Conservation (phyloP, 2,797 vertebrate genomes). For the Steatocranus sp. region DNA sequence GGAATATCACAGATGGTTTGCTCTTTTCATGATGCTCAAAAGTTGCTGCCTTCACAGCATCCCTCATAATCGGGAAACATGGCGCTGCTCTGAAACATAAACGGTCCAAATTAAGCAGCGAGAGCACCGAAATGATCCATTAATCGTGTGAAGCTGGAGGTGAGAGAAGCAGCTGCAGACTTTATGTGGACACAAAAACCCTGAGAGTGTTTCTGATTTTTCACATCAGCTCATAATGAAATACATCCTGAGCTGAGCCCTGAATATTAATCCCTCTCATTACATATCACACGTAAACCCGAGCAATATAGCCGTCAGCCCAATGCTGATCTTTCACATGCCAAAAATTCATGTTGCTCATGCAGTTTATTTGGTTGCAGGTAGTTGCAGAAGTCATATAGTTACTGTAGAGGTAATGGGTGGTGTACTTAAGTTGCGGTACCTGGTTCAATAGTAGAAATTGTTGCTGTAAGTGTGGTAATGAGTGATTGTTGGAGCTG, state of each 20-base stretch:
- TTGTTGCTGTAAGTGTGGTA: background rate
- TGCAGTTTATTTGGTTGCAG: background rate
- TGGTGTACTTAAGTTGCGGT: background rate
- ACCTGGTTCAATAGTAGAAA: background rate
- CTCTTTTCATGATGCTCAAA: slow-evolving; percentile 29
- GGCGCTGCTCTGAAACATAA: slow-evolving; percentile 56
- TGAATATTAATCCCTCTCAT: background rate
- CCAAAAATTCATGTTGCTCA: background rate
- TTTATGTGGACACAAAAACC: slow-evolving; percentile 30
- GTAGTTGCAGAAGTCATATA: background rate
- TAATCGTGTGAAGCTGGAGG: background rate
- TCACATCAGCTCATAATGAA: background rate
- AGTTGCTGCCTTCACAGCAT: slow-evolving; percentile 46
- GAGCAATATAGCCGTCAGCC: background rate
- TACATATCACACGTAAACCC: background rate
- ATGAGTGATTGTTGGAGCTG: background rate
- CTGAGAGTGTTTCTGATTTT: background rate
- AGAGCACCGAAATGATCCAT: slow-evolving; percentile 34
- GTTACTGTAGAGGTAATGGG: background rate
- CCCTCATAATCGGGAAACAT: slow-evolving; percentile 47
- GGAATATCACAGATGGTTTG: slow-evolving; percentile 63
- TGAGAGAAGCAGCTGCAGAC: slow-evolving; percentile 60
- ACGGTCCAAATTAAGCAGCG: slow-evolving; percentile 49
- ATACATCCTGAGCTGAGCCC: background rate
- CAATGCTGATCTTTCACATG: background rate